A percentile compares a stretch with the other conserved stretches of the same genome.
phyloP scores from a whole-genome alignment of 2,113 vertebrate species.

The Ovis aries region ARS-UI_Ramb_v3.0 NC_056071.1:34047001-34047500 shows the following conservation, averaged over 20 bases:
- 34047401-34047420: background rate
- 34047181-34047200: background rate
- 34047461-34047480: background rate
- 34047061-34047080: background rate
- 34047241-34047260: background rate
- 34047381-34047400: background rate
- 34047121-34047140: background rate
- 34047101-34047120: background rate
- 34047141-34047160: background rate
- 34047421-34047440: background rate
- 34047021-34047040: background rate
- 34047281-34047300: background rate
- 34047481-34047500: background rate
- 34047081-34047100: background rate
- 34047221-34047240: background rate
- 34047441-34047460: background rate
- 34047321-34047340: background rate
- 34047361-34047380: background rate
- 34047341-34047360: background rate
- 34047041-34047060: background rate
- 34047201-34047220: background rate
- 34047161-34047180: background rate
- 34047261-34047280: background rate
- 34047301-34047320: background rate
- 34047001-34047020: background rate